Base-by-base conservation (phyloP, 2,888 invertebrate genomes). In the Scaptomyza caliginosa region DNA sequence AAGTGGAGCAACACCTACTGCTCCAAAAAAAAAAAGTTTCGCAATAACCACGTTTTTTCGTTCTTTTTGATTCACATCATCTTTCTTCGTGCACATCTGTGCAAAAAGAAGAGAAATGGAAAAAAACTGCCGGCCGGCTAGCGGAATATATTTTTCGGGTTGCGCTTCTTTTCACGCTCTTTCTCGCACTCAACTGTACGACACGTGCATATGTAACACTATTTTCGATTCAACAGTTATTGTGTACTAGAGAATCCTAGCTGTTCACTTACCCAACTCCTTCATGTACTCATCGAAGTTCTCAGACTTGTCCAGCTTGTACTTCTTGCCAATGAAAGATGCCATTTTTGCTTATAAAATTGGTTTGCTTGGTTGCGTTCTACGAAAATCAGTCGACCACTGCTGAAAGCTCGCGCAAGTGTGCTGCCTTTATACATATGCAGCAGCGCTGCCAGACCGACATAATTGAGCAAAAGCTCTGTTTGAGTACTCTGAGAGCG, bases 271-370 rank as follows among this genome's bases (percentile, higher is more conserved):
- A 96, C 96, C 96, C 71, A 96, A 92, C 48, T 94, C 94, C 92
- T 96, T 96, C 96, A 97, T 95, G 93, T 96, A 96, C 62, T 96
- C 96, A 86, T 97, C 97, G 91, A 97, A 97, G 90, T 96, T 96
- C 74, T 96, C 96, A 84, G 95, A 90, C 58, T 93, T 93, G 67
- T 92, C 92, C 91, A 97, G 93, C 91, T 96, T 96, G 93, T 95
- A 97, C 91, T 95, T 95, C 92, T 95, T 96, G 90, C 95, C 96
- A 86, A 90, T 78, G 89, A 90, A 90, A 67, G 86, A 86, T 70
- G 88, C 82, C 91, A 91, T 91, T 89, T 79, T 82, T 21, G 28
- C 7, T n/a, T 3, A 13, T 17, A 32, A 54, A 23, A 38, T 39
- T 60, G 26, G 40, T 48, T 56, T 42, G 13, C 36, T 71, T 63